Base-by-base conservation (phyloP, 2,797 vertebrate genomes). In the Propithecus deckenii region DNA sequence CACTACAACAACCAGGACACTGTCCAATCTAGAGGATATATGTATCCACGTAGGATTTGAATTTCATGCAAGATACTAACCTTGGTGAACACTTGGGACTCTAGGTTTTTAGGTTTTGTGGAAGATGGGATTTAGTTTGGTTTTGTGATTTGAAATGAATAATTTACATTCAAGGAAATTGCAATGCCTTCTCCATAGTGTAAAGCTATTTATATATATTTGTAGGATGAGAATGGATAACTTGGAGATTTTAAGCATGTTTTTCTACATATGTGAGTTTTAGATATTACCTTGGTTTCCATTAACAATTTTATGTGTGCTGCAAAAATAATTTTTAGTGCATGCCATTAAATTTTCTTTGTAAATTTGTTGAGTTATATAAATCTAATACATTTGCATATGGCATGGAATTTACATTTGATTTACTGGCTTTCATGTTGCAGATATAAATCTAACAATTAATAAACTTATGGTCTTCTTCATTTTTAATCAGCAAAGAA, bases 371-470 rank as follows among this genome's bases (percentile, higher is more conserved):
- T 91, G 96, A 85, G 63, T 87, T 97, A 96, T 63, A 91, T 87
- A 94, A 95, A 95, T 97, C 67, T 93, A 74, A 28, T 74, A 55
- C 8, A 89, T 96, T 96, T 96, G 67, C 48, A 94, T 89, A 95
- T 78, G 69, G 55, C 75, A 90, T 88, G 61, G 71, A 89, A 93
- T 97, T 97, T 91, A 85, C 55, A 93, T 95, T 94, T 94, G 72
- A 95, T 75, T 96, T 48, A 87, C 94, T 97, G 94, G 89, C 75
- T 95, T 98, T 98, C 75, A 83, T 48, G 0, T 76, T 91, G 23
- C 91, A 90, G 94, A 69, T 89, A 86, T 97, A 97, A 97, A 97
- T 97, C 91, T 96, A 0, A 67, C 61, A 97, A 96, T 72, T 95
- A 63, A 57, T 95, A 80, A 97, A 95, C 96, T 95, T 83, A 15